Evolutionary conservation across 1,140 invertebrate species (phyloP).

Genomic region (Fopius arisanus): DNA sequence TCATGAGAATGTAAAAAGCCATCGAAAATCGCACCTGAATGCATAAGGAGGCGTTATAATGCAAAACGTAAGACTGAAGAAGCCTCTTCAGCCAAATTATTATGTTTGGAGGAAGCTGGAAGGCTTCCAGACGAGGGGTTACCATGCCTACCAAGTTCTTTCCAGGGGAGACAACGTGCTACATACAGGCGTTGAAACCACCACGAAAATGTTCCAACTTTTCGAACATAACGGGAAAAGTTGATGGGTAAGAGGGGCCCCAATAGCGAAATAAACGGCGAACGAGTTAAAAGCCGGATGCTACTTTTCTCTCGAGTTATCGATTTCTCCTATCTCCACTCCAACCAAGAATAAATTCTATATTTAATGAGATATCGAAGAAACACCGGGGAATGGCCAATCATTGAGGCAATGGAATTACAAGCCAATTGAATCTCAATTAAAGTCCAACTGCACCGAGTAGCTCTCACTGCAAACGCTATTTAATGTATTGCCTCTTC

Average conservation of each 20-base stretch:
- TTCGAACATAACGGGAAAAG: slow-evolving; percentile 29
- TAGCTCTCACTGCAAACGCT: too few relatives aligned
- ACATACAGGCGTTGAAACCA: slow-evolving; percentile 18
- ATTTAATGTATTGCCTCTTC: too few relatives aligned
- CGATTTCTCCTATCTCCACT: not conserved
- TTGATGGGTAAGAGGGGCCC: not conserved
- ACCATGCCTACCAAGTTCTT: slow-evolving; percentile 19
- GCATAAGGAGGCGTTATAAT: not conserved
- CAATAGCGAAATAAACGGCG: slow-evolving; percentile 29
- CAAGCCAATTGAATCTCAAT: too few relatives aligned
- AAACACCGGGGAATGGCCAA: too few relatives aligned
- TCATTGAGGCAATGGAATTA: too few relatives aligned
- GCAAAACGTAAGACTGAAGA: not conserved
- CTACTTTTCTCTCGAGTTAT: slow-evolving; percentile 3
- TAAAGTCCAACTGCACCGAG: too few relatives aligned
- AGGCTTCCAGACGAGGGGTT: slow-evolving; percentile 17
- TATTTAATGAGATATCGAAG: not conserved
- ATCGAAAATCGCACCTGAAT: not conserved
- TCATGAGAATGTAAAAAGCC: not conserved
- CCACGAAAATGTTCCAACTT: slow-evolving; percentile 27
- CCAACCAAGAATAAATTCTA: not conserved
- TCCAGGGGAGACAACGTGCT: slow-evolving; percentile 11
- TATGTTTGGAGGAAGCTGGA: slow-evolving; percentile 19
- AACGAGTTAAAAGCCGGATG: slow-evolving; percentile 23
- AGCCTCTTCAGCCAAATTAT: slow-evolving; percentile 18